Evolutionary conservation across 2,113 vertebrate species (phyloP).

Genomic region (Lepus americanus): DNA sequence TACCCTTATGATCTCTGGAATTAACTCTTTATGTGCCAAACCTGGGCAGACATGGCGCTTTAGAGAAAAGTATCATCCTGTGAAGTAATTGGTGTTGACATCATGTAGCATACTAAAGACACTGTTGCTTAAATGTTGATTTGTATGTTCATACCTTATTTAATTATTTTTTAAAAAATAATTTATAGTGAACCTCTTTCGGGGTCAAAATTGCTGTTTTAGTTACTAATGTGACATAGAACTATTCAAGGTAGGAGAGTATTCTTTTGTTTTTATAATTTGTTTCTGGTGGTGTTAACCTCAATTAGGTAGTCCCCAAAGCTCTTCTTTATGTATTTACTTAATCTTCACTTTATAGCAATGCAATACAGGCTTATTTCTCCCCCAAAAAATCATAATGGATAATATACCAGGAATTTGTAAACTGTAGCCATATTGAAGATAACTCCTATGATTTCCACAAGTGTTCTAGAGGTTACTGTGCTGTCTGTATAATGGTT

Average conservation of each 20-base stretch:
- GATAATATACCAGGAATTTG: background rate
- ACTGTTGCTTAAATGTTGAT: background rate
- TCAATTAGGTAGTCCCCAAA: background rate
- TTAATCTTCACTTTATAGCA: slow-evolving; percentile 29
- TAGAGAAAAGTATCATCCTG: background rate
- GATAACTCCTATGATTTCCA: slow-evolving; percentile 28
- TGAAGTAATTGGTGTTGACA: slow-evolving; percentile 3
- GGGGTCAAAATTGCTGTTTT: background rate
- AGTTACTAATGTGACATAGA: slow-evolving; percentile 4
- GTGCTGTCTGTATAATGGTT: background rate
- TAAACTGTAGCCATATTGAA: background rate
- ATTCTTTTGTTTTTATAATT: background rate
- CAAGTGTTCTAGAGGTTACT: background rate
- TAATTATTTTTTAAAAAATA: background rate
- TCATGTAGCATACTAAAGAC: background rate
- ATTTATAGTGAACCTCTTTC: background rate
- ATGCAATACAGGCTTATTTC: slow-evolving; percentile 17
- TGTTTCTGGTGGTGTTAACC: background rate
- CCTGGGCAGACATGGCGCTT: background rate
- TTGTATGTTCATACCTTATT: background rate
- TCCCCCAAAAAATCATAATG: slow-evolving; percentile 33
- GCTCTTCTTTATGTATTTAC: background rate
- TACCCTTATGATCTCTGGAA: background rate
- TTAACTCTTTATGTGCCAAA: background rate
- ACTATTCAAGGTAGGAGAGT: background rate